Evolutionary conservation across 2,113 vertebrate genomes (phyloP).

Genomic region (Girardinichthys multiradiatus): DNA sequence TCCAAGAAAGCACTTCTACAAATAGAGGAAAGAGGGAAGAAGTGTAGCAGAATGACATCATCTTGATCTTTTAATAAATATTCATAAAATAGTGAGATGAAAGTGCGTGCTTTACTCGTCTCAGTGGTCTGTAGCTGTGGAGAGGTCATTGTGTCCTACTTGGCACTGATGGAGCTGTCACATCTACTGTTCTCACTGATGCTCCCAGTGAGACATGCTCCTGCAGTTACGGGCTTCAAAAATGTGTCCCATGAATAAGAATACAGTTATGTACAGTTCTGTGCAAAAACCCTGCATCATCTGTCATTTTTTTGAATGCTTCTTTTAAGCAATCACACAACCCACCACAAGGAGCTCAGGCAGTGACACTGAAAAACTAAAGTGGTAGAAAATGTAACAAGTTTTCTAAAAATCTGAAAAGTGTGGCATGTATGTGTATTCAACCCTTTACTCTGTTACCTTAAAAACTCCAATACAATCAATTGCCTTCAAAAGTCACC

Average conservation of each 20-base stretch:
- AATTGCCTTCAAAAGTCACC: no score
- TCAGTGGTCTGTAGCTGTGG: slow-evolving; percentile 28
- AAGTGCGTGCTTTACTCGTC: slow-evolving; percentile 32
- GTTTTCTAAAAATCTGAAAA: background rate
- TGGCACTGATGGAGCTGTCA: slow-evolving; percentile 26
- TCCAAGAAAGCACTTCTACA: slow-evolving; percentile 55
- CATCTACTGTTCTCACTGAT: slow-evolving; percentile 22
- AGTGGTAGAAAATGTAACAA: background rate
- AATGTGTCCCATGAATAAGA: background rate
- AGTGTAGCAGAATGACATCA: slow-evolving; percentile 40
- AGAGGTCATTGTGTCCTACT: slow-evolving; percentile 37
- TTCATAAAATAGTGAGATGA: slow-evolving; percentile 45
- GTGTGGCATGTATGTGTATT: background rate
- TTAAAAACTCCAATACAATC: background rate
- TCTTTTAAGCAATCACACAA: no score
- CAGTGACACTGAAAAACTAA: no score
- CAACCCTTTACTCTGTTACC: background rate
- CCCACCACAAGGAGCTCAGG: no score
- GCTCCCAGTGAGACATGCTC: slow-evolving; percentile 8
- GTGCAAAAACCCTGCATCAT: background rate
- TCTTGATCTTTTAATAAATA: slow-evolving; percentile 48
- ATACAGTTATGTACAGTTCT: background rate
- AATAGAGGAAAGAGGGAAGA: background rate
- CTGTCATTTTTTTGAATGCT: background rate
- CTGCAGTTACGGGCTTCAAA: background rate